Conservation (phyloP, 2,888 invertebrate species). For the Ashinkailepas kermadecensis region DNA sequence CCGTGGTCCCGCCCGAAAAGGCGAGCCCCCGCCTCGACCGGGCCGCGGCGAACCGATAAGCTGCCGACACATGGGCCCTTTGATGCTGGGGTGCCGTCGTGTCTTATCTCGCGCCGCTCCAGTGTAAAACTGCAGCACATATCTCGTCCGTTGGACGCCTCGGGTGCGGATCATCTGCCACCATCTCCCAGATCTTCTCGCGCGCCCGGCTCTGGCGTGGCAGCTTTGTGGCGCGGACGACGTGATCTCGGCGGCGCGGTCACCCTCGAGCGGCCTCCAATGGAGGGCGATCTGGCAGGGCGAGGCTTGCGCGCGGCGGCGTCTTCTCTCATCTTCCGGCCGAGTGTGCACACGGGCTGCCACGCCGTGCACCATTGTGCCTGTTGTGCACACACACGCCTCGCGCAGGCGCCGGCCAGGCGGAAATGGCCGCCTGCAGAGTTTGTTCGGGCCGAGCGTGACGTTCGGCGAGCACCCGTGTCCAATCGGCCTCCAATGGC, state of each 20-base stretch:
- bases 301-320: neutral
- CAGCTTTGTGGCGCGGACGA: neutral
- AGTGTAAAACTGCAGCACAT: neutral
- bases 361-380: no score
- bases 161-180: neutral
- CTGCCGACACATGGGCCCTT: neutral
- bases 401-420: neutral
- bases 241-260: neutral
- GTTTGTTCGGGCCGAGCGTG: no score
- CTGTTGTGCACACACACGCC: neutral
- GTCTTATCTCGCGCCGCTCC: neutral
- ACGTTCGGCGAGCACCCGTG: no score
- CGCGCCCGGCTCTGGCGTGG: neutral
- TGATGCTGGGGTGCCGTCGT: neutral
- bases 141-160: neutral
- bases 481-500: no score
- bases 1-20: neutral
- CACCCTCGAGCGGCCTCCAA: constrained; percentile 10
- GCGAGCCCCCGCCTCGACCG: neutral
- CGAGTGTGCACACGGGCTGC: neutral
- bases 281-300: neutral
- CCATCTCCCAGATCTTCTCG: neutral
- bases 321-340: neutral
- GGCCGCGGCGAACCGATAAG: neutral
- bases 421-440: neutral